Evolutionary conservation across 2,797 vertebrate genomes (phyloP), one percentile per base, ranked within the genome.

Genomic region (Acipenser transmontanus): DNA sequence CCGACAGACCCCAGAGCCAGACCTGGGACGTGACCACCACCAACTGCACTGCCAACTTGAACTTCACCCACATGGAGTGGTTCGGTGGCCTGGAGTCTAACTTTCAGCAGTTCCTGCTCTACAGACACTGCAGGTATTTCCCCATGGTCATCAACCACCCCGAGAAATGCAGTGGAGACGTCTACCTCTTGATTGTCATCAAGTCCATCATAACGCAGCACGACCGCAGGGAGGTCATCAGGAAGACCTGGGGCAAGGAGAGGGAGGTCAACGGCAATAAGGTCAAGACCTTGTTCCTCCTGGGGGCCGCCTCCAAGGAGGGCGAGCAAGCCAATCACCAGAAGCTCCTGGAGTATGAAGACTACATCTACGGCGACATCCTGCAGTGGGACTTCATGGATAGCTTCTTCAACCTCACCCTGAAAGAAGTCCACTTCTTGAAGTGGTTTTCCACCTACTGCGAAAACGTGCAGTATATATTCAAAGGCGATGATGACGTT

Each of bases 381-480:
- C 84, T 99, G 63, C 96, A 99, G 75, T 99, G 97, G 97, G 91
- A 96, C 81, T 99, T 99, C 71, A 78, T 93, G 54, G 97, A 99
- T 73, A 95, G 86, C 66, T 99, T 99, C 82, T 99, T 98, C 87
- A 99, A 99, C 82, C 91, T 99, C 68, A 99, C 97, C 0, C 93
- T 99, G 12, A 99, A 99, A 75, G 97, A 99, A 76, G 93, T 90
- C 8, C 92, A 98, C 80, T 99, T 99, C 81, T 89, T 99, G 59
- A 97, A 95, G 79, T 99, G 97, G 97, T 90, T 97, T n/a, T 78
- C 88, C 77, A 93, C 84, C 6, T 98, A 95, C 86, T 99, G 97
- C 7, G 82, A 89, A 20, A 47, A 61, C 0, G 81, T 95, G 6
- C 88, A 0, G 12, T 96, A 94, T 69, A 72, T 99, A 79, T 98